A percentile compares a stretch with the other conserved stretches of the same genome.
Conservation (phyloP, 2,888 invertebrate species). For the Oligia strigilis region DNA sequence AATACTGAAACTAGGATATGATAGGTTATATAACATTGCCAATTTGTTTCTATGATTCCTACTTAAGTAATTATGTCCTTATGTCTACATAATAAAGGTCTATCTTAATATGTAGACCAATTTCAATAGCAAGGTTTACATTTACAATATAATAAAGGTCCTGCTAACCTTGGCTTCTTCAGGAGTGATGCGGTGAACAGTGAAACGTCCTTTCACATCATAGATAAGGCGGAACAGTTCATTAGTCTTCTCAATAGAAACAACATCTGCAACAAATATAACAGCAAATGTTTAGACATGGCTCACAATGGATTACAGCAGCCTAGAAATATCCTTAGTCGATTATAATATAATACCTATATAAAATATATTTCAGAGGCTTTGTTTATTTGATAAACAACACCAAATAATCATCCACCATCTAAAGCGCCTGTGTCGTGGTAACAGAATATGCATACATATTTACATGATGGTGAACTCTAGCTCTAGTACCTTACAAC, state of each 20-base stretch:
- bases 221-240: slow-evolving; percentile 99
- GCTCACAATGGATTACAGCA: not conserved
- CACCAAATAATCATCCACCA: not conserved
- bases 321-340: not conserved
- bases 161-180: slow-evolving; percentile 97
- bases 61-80: too few relatives aligned
- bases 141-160: not conserved
- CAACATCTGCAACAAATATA: slow-evolving; percentile 95
- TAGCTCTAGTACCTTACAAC: not conserved
- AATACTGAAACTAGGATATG: not conserved
- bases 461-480: not conserved
- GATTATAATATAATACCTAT: too few relatives aligned
- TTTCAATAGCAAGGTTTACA: not conserved
- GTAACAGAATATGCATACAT: not conserved
- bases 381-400: slow-evolving; percentile 5
- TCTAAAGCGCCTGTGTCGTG: not conserved
- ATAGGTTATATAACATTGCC: not conserved
- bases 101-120: too few relatives aligned
- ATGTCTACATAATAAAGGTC: too few relatives aligned
- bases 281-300: not conserved
- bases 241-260: slow-evolving; percentile 99
- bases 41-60: too few relatives aligned
- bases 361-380: not conserved
- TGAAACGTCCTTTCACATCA: slow-evolving; percentile 99
- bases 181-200: slow-evolving; percentile 98